Percentiles rank a stretch among this genome's conserved stretches.
Evolutionary conservation across 1,140 invertebrate genomes (phyloP).

Genomic region (Drosophila aff.): DNA sequence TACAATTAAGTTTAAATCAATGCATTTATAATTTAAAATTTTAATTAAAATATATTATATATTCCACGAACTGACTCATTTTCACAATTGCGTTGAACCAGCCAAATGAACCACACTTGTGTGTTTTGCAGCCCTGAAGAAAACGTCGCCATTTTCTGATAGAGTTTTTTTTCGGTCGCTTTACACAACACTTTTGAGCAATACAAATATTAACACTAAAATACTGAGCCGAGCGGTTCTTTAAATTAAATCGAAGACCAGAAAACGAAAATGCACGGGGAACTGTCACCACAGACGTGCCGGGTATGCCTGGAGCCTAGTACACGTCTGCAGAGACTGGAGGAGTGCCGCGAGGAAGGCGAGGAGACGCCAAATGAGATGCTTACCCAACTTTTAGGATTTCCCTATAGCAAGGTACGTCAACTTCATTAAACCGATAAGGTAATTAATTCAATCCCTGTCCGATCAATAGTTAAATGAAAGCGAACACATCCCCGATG

Average conservation of each 20-base stretch:
- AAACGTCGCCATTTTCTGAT: conserved; percentile 60
- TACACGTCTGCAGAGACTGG: conserved; percentile 63
- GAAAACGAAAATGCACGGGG: conserved; percentile 54
- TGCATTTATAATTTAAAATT: background rate
- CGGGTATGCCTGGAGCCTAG: conserved; percentile 70
- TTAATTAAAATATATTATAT: no score
- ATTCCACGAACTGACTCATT: background rate
- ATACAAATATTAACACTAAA: conserved; percentile 77
- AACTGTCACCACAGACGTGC: conserved; percentile 69
- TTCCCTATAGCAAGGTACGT: conserved; percentile 65
- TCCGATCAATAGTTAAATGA: conserved; percentile 58
- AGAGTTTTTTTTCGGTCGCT: conserved; percentile 61
- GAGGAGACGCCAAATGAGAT: conserved; percentile 81
- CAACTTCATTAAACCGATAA: background rate
- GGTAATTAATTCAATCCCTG: background rate
- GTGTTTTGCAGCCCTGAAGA: conserved; percentile 38
- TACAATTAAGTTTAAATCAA: no score
- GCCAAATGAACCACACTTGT: conserved; percentile 3
- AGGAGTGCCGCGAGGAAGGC: conserved; percentile 72
- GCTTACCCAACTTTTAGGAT: conserved; percentile 69
- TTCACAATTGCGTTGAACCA: conserved; percentile 1
- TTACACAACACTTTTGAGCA: conserved; percentile 73
- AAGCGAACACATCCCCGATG: conserved; percentile 66
- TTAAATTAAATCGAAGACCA: conserved; percentile 56
- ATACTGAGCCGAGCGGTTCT: conserved; percentile 63